phyloP scores from a whole-genome alignment of 2,888 invertebrate species.

The Morinoia aosen region DNA sequence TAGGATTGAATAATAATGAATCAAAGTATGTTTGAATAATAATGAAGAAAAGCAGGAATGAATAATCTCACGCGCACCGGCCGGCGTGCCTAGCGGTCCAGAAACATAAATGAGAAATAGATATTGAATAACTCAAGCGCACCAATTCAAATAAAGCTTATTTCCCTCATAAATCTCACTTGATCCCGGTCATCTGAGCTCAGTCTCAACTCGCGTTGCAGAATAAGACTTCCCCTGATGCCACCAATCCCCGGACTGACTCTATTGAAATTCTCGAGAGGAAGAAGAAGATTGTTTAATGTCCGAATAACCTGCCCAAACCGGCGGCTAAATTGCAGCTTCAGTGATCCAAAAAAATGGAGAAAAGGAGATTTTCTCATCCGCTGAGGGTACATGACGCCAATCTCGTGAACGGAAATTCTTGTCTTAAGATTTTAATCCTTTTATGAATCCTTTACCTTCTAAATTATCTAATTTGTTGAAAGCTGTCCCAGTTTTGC shows the following conservation, averaged over 20 bases:
- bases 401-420: too few species aligned
- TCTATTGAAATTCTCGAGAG: conserved; percentile 32
- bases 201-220: not conserved
- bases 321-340: not conserved
- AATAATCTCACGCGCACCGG: not conserved
- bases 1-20: not conserved
- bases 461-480: too few species aligned
- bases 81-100: not conserved
- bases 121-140: not conserved
- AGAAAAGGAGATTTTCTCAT: not conserved
- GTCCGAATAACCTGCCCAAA: not conserved
- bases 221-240: not conserved
- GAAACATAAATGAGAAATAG: not conserved
- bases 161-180: not conserved
- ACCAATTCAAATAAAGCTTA: not conserved
- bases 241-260: not conserved
- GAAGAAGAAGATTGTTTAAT: conserved; percentile 23
- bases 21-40: not conserved
- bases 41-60: not conserved
- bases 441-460: too few species aligned
- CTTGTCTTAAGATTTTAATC: too few species aligned
- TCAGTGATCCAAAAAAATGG: not conserved
- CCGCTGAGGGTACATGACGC: too few species aligned
- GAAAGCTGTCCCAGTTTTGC: too few species aligned
- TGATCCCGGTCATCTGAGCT: not conserved